Percentiles rank a stretch among this genome's conserved stretches.
Evolutionary conservation across 2,797 vertebrate genomes (phyloP).

Genomic region (Epinephelus malabaricus): DNA sequence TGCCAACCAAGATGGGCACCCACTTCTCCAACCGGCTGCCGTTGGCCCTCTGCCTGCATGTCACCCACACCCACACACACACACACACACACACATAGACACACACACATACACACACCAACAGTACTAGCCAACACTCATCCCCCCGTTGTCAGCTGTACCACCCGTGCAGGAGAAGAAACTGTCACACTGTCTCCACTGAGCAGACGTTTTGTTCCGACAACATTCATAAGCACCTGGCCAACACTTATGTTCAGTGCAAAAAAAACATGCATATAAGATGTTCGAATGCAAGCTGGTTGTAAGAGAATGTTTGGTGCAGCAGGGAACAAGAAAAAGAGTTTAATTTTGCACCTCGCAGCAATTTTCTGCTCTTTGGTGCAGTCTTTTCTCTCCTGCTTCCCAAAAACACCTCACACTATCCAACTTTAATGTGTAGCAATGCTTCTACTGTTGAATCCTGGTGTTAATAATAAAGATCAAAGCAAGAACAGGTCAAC

Average conservation of each 20-base stretch:
- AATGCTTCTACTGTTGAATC: conserved; percentile 15
- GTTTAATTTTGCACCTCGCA: conserved; percentile 47
- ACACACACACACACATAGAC: conserved; percentile 13
- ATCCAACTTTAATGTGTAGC: neutral
- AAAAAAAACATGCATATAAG: conserved; percentile 45
- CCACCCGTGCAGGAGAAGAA: conserved; percentile 84
- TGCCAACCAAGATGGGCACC: conserved; percentile 88
- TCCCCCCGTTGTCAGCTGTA: conserved; percentile 87
- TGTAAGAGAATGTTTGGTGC: conserved; percentile 37
- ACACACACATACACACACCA: conserved; percentile 53
- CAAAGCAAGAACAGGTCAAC: conserved; percentile 45
- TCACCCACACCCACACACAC: conserved; percentile 51
- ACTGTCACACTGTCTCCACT: conserved; percentile 68
- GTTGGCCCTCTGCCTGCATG: conserved; percentile 90
- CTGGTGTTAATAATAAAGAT: conserved; percentile 40
- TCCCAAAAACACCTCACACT: conserved; percentile 1
- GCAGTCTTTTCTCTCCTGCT: conserved; percentile 19
- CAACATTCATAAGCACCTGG: conserved; percentile 72
- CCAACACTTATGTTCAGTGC: conserved; percentile 58
- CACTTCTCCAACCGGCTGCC: conserved; percentile 83
- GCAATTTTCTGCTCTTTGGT: conserved; percentile 58
- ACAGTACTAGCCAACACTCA: conserved; percentile 86
- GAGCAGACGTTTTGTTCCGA: conserved; percentile 71
- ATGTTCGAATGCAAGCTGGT: conserved; percentile 38
- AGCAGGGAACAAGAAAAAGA: conserved; percentile 15